These are phyloP conservation scores for Calyptomena viridis DNA, from an alignment of 2,113 vertebrate species.

Conservation along the genomic window DNA sequence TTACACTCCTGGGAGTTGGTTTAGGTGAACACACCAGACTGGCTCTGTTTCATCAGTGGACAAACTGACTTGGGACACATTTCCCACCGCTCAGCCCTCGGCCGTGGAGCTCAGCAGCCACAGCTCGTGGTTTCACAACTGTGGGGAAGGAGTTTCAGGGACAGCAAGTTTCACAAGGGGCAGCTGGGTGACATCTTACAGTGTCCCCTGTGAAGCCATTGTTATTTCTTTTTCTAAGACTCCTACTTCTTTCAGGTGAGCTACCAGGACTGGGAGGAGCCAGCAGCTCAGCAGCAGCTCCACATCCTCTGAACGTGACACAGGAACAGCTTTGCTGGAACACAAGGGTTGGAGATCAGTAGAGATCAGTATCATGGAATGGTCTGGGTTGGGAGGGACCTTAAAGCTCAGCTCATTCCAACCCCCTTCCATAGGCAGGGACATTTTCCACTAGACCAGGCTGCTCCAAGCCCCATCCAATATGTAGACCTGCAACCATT, in stretches of 20 bases:
- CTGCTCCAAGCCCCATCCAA: neutral
- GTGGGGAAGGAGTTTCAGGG: neutral
- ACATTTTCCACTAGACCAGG: neutral
- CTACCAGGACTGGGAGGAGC: fast-evolving
- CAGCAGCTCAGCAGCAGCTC: neutral
- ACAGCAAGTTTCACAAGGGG: neutral
- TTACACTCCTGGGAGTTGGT: neutral
- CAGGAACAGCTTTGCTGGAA: neutral
- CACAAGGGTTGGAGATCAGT: fast-evolving
- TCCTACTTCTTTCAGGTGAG: neutral
- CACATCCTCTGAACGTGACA: fast-evolving
- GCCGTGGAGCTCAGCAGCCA: neutral
- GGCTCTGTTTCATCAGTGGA: neutral
- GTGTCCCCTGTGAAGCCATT: fast-evolving
- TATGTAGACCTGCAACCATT: fast-evolving
- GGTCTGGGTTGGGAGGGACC: neutral
- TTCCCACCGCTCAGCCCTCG: neutral
- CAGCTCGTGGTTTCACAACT: neutral
- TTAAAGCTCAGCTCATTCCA: neutral
- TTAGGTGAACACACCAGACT: neutral
- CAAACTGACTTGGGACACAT: neutral
- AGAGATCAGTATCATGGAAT: neutral
- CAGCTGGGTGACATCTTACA: neutral
- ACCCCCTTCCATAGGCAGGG: neutral
- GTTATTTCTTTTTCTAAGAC: neutral